These are phyloP conservation scores for Cerastis rubricosa DNA, from an alignment of 2,888 invertebrate species.

Conservation along the genomic window DNA sequence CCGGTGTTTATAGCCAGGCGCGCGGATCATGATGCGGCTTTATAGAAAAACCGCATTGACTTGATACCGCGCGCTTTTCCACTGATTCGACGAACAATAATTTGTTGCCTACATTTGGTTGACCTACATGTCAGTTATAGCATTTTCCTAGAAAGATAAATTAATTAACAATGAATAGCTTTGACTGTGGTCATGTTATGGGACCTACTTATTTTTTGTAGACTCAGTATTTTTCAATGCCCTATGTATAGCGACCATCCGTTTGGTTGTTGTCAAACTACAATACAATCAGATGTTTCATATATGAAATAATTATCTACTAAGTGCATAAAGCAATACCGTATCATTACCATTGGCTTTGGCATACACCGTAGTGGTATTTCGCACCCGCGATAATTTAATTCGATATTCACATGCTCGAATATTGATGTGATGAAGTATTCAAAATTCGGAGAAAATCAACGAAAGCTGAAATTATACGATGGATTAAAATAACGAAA, in stretches of 20 bases:
- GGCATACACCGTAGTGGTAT: not conserved
- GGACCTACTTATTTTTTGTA: not conserved
- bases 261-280: not conserved
- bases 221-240: not conserved
- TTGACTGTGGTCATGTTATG: not conserved
- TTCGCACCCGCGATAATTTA: not conserved
- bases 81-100: conserved; percentile 1
- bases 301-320: not conserved
- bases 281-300: not conserved
- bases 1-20: conserved; percentile 36
- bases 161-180: not conserved
- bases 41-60: conserved; percentile 25
- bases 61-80: conserved; percentile 7
- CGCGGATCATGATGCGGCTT: not conserved
- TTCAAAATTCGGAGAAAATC: not conserved
- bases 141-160: not conserved
- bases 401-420: conserved; percentile 3
- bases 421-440: not conserved
- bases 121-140: not conserved
- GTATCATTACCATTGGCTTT: not conserved
- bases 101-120: not conserved
- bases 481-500: not conserved
- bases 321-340: not conserved
- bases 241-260: not conserved
- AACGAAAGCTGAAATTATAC: not conserved